Evolutionary conservation across 2,888 invertebrate genomes (phyloP).

Genomic region (Dorcus hopei): DNA sequence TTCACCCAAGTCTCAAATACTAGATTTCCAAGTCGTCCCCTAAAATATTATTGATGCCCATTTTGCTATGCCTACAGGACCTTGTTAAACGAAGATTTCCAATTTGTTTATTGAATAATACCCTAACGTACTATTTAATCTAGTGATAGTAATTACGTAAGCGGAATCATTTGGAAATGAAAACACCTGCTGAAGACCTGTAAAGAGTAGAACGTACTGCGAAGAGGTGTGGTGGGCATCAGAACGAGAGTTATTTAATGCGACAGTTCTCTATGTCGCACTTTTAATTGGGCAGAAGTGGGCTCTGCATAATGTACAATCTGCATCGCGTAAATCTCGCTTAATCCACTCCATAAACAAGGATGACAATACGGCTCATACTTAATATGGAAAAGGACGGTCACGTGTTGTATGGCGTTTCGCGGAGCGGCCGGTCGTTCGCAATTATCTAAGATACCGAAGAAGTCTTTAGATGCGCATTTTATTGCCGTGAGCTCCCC

Average conservation of each 20-base stretch:
- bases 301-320: conserved; percentile 39
- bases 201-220: conserved; percentile 1
- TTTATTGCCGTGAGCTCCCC: conserved; percentile 26
- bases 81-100: too few relatives aligned
- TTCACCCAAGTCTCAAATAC: too few relatives aligned
- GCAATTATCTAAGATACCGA: conserved; percentile 23
- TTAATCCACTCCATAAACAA: conserved; percentile 24
- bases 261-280: conserved; percentile 38
- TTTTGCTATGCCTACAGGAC: too few relatives aligned
- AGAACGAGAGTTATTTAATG: conserved; percentile 38
- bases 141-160: conserved; percentile 13
- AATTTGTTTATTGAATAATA: too few relatives aligned
- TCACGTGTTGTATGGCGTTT: conserved; percentile 19
- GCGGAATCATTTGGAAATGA: conserved; percentile 1
- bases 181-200: conserved; percentile 16
- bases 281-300: conserved; percentile 42
- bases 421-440: conserved; percentile 10
- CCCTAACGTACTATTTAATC: conserved; percentile 2
- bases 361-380: not conserved
- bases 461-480: conserved; percentile 30
- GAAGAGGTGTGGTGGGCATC: conserved; percentile 34
- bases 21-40: too few relatives aligned
- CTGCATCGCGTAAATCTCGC: conserved; percentile 31
- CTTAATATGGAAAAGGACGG: not conserved
- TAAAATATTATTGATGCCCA: too few relatives aligned